phyloP scores from a whole-genome alignment of 1,140 invertebrate genomes.

The Drosophila rhopaloa region DNA sequence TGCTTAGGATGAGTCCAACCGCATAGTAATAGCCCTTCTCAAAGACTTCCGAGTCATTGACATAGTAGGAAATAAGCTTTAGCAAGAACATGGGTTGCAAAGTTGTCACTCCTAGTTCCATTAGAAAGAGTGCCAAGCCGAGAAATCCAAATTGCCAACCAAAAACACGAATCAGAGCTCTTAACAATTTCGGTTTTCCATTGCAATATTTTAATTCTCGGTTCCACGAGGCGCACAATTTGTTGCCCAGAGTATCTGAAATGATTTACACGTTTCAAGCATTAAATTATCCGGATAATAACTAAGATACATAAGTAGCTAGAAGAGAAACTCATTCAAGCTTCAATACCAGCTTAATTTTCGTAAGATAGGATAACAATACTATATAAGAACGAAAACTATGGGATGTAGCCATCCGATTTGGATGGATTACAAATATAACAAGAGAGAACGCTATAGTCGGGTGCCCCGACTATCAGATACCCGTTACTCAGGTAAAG shows the following conservation, averaged over 20 bases:
- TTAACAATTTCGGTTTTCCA: constrained; percentile 59
- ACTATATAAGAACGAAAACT: too few relatives aligned
- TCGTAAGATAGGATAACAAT: too few relatives aligned
- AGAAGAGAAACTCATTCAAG: too few relatives aligned
- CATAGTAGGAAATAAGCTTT: constrained; percentile 88
- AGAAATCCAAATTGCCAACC: constrained; percentile 60
- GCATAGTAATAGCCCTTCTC: constrained; percentile 88
- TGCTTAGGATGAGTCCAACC: constrained; percentile 85
- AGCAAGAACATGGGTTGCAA: constrained; percentile 90
- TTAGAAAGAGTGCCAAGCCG: constrained; percentile 43
- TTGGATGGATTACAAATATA: too few relatives aligned
- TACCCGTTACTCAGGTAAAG: too few relatives aligned
- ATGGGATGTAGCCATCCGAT: too few relatives aligned
- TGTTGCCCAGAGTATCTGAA: constrained; percentile 66
- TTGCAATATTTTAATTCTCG: constrained; percentile 40
- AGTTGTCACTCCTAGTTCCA: constrained; percentile 16
- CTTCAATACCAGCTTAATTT: too few relatives aligned
- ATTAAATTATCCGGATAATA: too few relatives aligned
- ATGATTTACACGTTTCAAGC: too few relatives aligned
- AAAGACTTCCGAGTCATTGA: constrained; percentile 82
- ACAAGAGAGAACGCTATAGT: too few relatives aligned
- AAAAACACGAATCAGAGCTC: constrained; percentile 58
- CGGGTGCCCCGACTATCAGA: too few relatives aligned
- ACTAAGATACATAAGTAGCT: too few relatives aligned
- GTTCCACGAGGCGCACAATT: constrained; percentile 65